These are phyloP conservation scores for Pseudochirops cupreus DNA, from an alignment of 2,797 vertebrate species.

Conservation along the genomic window DNA sequence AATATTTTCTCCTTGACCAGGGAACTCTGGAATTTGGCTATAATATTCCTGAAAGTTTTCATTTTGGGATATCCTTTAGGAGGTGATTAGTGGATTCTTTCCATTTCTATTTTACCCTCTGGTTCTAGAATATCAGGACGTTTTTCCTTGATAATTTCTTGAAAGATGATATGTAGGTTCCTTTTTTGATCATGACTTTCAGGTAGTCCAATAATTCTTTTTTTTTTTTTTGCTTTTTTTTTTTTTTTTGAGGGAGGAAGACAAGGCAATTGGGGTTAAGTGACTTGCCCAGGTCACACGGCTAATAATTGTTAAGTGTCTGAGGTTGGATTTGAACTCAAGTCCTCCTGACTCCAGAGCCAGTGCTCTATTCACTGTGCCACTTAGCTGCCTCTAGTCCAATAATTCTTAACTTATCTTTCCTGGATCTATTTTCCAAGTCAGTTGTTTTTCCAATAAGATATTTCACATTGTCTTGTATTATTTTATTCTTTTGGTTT, in stretches of 20 bases:
- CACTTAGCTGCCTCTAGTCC: too few species aligned
- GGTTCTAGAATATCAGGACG: background rate
- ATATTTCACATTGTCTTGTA: background rate
- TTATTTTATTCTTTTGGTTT: background rate
- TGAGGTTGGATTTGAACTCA: too few species aligned
- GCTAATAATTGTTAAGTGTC: too few species aligned
- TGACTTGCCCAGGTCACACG: too few species aligned
- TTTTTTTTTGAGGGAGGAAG: too few species aligned
- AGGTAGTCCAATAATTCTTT: background rate
- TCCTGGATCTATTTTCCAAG: background rate
- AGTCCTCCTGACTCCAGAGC: too few species aligned
- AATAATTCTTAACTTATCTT: background rate
- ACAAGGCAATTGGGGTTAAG: too few species aligned
- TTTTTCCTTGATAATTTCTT: background rate
- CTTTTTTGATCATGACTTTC: background rate
- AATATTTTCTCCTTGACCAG: background rate
- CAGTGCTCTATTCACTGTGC: too few species aligned
- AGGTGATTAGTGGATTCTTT: background rate
- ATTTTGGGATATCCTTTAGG: background rate
- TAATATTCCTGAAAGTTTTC: background rate
- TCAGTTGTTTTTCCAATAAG: background rate
- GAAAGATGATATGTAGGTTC: background rate
- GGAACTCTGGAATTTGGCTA: background rate
- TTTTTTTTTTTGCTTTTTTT: too few species aligned
- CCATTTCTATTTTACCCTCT: background rate